Evolutionary conservation across 2,797 vertebrate genomes (phyloP).

Genomic region (Novumbra hubbsi): DNA sequence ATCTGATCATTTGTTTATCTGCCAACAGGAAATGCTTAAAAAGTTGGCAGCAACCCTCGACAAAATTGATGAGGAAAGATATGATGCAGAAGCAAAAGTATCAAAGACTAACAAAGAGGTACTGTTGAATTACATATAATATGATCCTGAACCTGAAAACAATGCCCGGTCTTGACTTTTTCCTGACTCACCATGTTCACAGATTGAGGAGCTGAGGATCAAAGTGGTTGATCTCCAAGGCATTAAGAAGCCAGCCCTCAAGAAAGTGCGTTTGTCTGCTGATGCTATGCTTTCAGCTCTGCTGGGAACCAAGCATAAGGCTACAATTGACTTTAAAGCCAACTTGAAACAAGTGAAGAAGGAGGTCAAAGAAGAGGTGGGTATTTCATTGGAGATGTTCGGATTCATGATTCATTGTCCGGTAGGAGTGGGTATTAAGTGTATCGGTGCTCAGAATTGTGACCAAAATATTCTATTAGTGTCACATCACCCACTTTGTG

Average conservation of each 20-base stretch:
- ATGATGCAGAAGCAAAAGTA: constrained; percentile 57
- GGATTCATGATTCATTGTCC: not conserved
- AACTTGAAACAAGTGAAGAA: constrained; percentile 90
- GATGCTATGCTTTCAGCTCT: constrained; percentile 86
- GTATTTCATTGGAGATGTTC: not conserved
- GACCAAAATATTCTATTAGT: not conserved
- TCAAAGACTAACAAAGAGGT: constrained; percentile 59
- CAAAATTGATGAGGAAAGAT: constrained; percentile 63
- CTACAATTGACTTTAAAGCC: constrained; percentile 84
- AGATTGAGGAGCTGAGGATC: constrained; percentile 87
- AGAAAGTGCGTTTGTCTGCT: constrained; percentile 83
- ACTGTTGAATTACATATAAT: not conserved
- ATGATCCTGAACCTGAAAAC: not conserved
- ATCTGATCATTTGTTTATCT: constrained; percentile 8
- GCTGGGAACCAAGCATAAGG: constrained; percentile 89
- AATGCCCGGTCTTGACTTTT: not conserved
- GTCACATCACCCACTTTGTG: not conserved
- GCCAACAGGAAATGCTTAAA: constrained; percentile 72
- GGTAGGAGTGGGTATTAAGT: not conserved
- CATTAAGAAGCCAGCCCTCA: constrained; percentile 83
- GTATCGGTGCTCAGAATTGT: not conserved
- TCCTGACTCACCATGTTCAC: constrained; percentile 2
- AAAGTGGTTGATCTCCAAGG: constrained; percentile 84
- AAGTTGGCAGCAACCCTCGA: constrained; percentile 57
- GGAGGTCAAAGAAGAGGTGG: constrained; percentile 67